Percentiles rank a stretch among this genome's conserved stretches.
Conservation (phyloP, 2,888 invertebrate genomes). For the Cantharis rufa region DNA sequence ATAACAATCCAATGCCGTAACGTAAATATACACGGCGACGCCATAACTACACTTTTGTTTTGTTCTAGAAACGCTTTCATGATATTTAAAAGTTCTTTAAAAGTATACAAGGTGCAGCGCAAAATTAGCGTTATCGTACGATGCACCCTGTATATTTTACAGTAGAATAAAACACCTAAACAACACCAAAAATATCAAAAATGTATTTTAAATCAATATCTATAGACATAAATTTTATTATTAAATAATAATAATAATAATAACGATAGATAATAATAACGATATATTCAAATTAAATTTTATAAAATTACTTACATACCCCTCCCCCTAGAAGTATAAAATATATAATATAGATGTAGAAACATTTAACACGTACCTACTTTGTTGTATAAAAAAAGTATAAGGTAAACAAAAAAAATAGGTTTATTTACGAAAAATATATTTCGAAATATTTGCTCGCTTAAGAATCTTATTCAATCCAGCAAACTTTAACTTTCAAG, state of each 20-base stretch:
- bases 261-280: slow-evolving; percentile 6
- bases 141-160: slow-evolving; percentile 1
- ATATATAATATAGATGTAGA: slow-evolving; percentile 28
- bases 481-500: slow-evolving; percentile 36
- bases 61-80: background rate
- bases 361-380: slow-evolving; percentile 30
- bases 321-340: slow-evolving; percentile 6
- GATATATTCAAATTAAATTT: slow-evolving; percentile 43
- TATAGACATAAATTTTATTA: slow-evolving; percentile 41
- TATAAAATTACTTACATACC: slow-evolving; percentile 39
- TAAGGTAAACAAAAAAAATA: slow-evolving; percentile 11
- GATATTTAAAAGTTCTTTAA: background rate
- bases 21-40: background rate
- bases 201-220: slow-evolving; percentile 42
- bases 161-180: slow-evolving; percentile 21
- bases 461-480: slow-evolving; percentile 37
- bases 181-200: slow-evolving; percentile 38
- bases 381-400: slow-evolving; percentile 19
- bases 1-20: slow-evolving; percentile 7
- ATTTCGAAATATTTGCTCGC: slow-evolving; percentile 34
- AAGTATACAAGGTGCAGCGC: background rate
- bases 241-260: slow-evolving; percentile 10
- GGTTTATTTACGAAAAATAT: slow-evolving; percentile 33
- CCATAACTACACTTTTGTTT: background rate
- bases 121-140: background rate